Base-by-base conservation (phyloP, 2,797 vertebrate species). In the Pachyuromys duprasi region DNA sequence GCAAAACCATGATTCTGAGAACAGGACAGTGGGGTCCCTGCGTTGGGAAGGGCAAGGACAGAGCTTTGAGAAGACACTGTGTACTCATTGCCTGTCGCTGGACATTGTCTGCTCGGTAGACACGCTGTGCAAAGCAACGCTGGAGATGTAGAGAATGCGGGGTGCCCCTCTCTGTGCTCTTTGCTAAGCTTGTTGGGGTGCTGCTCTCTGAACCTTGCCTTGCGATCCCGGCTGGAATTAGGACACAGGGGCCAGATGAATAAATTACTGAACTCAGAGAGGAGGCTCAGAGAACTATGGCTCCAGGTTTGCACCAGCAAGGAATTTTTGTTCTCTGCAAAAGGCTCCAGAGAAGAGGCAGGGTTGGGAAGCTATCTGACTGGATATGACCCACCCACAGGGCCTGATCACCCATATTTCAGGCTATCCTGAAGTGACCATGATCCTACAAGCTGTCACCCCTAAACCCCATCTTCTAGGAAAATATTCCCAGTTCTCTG, bases 111-210 rank as follows among this genome's bases (percentile, higher is more conserved):
- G 3, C 4, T 76, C 18, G 5, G 31, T 8, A 69, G 60, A 53
- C 26, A 2, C 9, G 31, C 78, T 14, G 24, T 3, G 2, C 49
- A 9, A n/a, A 18, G 31, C 5, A 2, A 2, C 1, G 0, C 2
- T 26, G 22, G 13, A 18, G 81, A 31, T 2, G 5, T 13, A 6
- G 39, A 18, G 18, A 62, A 4, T 0, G 18, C 0, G 22, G 67
- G 36, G 1, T 55, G 9, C 2, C 1, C 4, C 26, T 36, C 62
- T 5, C 18, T 20, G 42, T 76, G 62, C 36, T 75, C 22, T 24
- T 55, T 28, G 1, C 76, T 13, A 14, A 18, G 28, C 33, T 7
- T 11, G 5, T 7, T 12, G 8, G 53, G 39, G 8, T 7, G 26
- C 24, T 17, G 49, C 13, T 28, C 31, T 63, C 84, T 20, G 42